These are phyloP conservation scores for Caenorhabditis wallacei DNA, from an alignment of 2,888 invertebrate genomes.

Conservation along the genomic window DNA sequence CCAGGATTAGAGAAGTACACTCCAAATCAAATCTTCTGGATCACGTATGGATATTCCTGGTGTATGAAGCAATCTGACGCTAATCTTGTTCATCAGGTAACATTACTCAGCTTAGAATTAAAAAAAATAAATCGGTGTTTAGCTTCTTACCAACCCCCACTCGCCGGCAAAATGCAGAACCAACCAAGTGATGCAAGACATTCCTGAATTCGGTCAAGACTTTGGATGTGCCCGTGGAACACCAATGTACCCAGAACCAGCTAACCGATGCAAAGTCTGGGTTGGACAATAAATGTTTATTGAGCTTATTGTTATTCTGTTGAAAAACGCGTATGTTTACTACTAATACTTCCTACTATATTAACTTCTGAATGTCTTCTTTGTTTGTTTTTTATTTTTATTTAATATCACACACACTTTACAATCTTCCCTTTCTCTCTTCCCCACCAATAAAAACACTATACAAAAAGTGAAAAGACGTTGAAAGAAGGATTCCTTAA, in stretches of 20 bases:
- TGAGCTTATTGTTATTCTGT: conserved; percentile 22
- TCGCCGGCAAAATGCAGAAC: conserved; percentile 78
- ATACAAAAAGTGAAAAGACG: background rate
- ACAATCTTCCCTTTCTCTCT: background rate
- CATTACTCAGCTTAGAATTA: background rate
- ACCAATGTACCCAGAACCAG: conserved; percentile 74
- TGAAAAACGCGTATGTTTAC: conserved; percentile 32
- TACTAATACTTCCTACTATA: conserved; percentile 9
- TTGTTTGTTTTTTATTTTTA: conserved; percentile 22
- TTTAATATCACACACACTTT: background rate
- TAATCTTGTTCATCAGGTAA: conserved; percentile 71
- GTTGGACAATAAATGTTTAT: conserved; percentile 70
- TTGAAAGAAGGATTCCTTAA: conserved; percentile 15
- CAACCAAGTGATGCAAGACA: conserved; percentile 80
- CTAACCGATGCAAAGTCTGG: conserved; percentile 79
- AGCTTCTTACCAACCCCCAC: conserved; percentile 79
- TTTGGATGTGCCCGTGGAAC: conserved; percentile 74
- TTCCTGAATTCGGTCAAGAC: conserved; percentile 78
- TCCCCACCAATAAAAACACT: background rate
- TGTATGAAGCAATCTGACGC: conserved; percentile 75
- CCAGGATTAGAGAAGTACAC: conserved; percentile 78
- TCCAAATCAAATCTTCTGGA: conserved; percentile 82
- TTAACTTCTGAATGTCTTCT: background rate
- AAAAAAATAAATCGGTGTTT: conserved; percentile 10
- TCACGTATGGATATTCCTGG: conserved; percentile 80